These are phyloP conservation scores for Aphaenogaster ashmeadi DNA, from an alignment of 1,140 invertebrate species.

Conservation along the genomic window DNA sequence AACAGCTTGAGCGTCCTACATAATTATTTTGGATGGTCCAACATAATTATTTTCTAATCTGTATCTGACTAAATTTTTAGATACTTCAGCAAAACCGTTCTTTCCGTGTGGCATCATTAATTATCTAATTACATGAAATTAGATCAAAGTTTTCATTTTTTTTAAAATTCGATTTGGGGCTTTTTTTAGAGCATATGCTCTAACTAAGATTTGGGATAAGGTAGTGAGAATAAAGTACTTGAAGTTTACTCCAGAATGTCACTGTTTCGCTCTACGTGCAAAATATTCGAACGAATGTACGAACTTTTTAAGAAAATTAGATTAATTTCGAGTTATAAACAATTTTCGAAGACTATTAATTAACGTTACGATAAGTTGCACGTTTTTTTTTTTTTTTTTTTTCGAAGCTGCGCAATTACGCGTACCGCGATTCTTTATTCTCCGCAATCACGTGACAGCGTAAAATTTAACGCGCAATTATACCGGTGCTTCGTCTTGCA, in stretches of 20 bases:
- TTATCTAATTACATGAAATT: neutral
- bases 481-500: neutral
- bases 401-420: neutral
- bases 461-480: constrained; percentile 22
- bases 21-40: too few species aligned
- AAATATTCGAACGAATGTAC: neutral
- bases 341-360: neutral
- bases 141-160: neutral
- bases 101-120: neutral
- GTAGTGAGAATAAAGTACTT: neutral
- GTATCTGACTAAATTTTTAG: too few species aligned
- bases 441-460: constrained; percentile 1
- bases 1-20: too few species aligned
- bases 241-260: neutral
- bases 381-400: neutral
- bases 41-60: too few species aligned
- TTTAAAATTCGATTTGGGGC: neutral
- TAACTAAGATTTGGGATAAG: neutral
- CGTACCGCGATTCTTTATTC: neutral
- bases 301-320: neutral
- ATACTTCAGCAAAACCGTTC: too few species aligned
- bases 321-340: neutral
- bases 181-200: too few species aligned
- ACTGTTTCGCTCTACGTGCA: neutral
- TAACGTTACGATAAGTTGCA: neutral